Base-by-base conservation (phyloP, 2,888 invertebrate genomes). In the Coleophora deauratella region DNA sequence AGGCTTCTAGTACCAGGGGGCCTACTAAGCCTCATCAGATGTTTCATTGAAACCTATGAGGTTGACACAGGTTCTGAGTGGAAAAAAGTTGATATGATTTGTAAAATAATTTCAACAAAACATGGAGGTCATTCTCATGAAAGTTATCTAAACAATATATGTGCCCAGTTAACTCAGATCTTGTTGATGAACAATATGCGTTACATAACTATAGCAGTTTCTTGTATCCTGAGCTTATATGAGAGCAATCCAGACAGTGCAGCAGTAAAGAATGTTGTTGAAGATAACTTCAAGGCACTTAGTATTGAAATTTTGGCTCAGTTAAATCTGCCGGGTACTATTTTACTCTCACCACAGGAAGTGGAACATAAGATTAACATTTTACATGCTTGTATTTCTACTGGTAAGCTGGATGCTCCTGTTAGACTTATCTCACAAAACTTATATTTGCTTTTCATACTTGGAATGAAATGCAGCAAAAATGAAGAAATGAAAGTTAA, bases 1-100 rank as follows among this genome's bases (percentile, higher is more conserved):
- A 84, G 88, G 44, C 73, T 94, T 27, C 67, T 88, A 44, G 72
- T 85, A 42, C 72, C 88, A 1, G 88, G 89, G 51, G 94, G 94
- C 3, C 74, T 94, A 35, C 66, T 88, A 36, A 87, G 89, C 43
- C 72, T 93, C 10, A 87, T 91, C 30, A 69, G 86, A 55, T 91
- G 91, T 35, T 88, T 93, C 57, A 86, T 92, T 51, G 89, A 89
- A 50, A 79, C 72, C 45, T 80, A 87, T 52, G 57, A 66, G 31
- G 66, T 84, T 41, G 89, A 91, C 52, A 77, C 80, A 12, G 88
- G 89, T 1, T 74, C 77, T 52, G 88, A 90, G 54, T 93, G 93
- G 92, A 85, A 87, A 55, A 89, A 89, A 64, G 82, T 91, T 54
- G 90, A 92, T 43, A 82, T 90, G 53, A 86, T 93, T 44, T 88